Percentiles rank a stretch among this genome's conserved stretches.
Conservation (phyloP, 1,140 invertebrate genomes). For the Atta cephalotes region DNA sequence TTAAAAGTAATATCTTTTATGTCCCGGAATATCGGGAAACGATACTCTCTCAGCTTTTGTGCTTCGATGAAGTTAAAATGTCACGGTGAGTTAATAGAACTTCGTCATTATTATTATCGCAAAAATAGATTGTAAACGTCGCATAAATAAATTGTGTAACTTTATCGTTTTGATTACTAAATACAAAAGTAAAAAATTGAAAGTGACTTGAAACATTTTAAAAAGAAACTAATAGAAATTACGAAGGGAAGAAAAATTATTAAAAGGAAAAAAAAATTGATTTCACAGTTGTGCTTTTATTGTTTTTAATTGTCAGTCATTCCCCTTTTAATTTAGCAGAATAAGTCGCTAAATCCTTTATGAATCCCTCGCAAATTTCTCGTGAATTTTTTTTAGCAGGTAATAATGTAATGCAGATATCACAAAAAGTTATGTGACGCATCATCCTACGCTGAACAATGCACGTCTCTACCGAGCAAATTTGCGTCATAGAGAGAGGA, state of each 20-base stretch:
- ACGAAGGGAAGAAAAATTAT: not conserved
- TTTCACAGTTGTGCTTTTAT: not conserved
- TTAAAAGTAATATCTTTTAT: slow-evolving; percentile 97
- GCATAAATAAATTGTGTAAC: not conserved
- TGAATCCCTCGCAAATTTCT: not conserved
- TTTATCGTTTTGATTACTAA: not conserved
- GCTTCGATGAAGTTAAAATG: slow-evolving; percentile 95
- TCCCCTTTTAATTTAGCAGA: not conserved
- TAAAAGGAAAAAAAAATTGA: slow-evolving; percentile 3
- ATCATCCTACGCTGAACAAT: slow-evolving; percentile 29
- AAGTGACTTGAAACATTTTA: not conserved
- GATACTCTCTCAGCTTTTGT: slow-evolving; percentile 92
- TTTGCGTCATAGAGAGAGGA: slow-evolving; percentile 21
- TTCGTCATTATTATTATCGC: not conserved
- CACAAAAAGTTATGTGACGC: slow-evolving; percentile 46
- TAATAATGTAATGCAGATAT: slow-evolving; percentile 24
- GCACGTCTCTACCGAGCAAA: slow-evolving; percentile 31
- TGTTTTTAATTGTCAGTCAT: not conserved
- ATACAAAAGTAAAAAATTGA: not conserved
- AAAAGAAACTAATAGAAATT: not conserved
- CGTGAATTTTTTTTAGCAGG: slow-evolving; percentile 32
- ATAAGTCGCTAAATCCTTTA: not conserved
- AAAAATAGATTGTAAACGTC: no score
- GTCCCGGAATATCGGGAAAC: slow-evolving; percentile 97
- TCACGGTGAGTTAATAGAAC: slow-evolving; percentile 89